Conservation (phyloP, 1,140 invertebrate genomes). For the Heliothis virescens region DNA sequence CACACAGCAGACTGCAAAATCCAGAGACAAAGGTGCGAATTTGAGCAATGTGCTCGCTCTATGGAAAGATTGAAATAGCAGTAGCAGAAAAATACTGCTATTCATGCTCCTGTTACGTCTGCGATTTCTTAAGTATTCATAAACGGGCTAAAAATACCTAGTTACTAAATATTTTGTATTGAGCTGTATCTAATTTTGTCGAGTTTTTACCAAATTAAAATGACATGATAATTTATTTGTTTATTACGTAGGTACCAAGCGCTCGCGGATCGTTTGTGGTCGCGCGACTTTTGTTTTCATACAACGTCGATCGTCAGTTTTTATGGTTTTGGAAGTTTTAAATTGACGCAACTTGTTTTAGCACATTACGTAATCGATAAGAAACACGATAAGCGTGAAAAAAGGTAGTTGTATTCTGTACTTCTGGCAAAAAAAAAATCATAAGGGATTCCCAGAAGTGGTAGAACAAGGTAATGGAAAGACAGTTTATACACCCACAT, state of each 20-base stretch:
- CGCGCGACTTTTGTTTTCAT: slow-evolving; percentile 15
- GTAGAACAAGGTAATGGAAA: too few relatives aligned
- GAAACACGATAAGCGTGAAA: background rate
- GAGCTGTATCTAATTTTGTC: too few relatives aligned
- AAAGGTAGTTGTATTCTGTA: background rate
- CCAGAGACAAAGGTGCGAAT: slow-evolving; percentile 17
- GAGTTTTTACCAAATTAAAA: too few relatives aligned
- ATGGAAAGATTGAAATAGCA: background rate
- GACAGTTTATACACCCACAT: too few relatives aligned
- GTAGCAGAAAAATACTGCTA: background rate
- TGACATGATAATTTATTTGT: too few relatives aligned
- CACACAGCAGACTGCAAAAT: slow-evolving; percentile 14
- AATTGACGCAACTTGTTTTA: slow-evolving; percentile 15
- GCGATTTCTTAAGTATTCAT: too few relatives aligned
- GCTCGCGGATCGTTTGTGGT: background rate
- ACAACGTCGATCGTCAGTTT: background rate
- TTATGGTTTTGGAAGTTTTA: slow-evolving; percentile 32
- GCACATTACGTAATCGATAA: slow-evolving; percentile 17
- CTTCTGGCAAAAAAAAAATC: background rate
- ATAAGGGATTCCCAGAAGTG: too few relatives aligned
- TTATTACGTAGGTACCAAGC: too few relatives aligned
- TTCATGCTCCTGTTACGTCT: too few relatives aligned
- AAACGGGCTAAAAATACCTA: too few relatives aligned
- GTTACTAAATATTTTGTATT: too few relatives aligned
- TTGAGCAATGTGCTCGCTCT: slow-evolving; percentile 2